Conservation (phyloP, 2,888 invertebrate genomes). For the Meiosimyza decipiens region DNA sequence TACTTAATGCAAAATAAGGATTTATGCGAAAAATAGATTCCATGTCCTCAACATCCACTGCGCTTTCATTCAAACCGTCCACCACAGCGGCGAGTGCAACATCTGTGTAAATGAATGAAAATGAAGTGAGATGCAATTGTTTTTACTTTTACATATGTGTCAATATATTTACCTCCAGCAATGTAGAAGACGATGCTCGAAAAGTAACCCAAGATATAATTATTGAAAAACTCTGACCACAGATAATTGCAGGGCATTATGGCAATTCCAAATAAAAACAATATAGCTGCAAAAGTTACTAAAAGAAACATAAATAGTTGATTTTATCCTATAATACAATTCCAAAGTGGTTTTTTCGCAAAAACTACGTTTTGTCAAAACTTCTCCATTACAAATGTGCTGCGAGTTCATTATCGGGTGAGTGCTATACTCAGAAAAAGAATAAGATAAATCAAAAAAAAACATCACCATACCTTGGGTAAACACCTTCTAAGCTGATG, state of each 20-base stretch:
- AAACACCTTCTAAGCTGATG: too few species aligned
- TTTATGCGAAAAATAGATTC: constrained; percentile 26
- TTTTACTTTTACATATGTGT: too few species aligned
- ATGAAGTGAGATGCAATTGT: too few species aligned
- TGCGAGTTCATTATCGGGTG: too few species aligned
- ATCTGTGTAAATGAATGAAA: constrained; percentile 5
- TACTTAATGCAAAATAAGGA: constrained; percentile 42
- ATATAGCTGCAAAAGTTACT: constrained; percentile 35
- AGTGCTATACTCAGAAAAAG: too few species aligned
- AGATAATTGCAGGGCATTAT: constrained; percentile 41
- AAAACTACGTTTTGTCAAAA: too few species aligned
- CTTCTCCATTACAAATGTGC: too few species aligned
- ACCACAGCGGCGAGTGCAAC: constrained; percentile 4
- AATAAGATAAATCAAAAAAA: too few species aligned
- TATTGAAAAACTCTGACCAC: constrained; percentile 69
- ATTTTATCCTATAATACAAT: background rate
- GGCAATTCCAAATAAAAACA: constrained; percentile 37
- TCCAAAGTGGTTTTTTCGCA: too few species aligned
- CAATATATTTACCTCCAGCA: constrained; percentile 35
- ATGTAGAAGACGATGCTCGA: constrained; percentile 27
- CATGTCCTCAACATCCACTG: background rate
- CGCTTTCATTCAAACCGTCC: background rate
- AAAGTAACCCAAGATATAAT: constrained; percentile 67
- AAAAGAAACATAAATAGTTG: constrained; percentile 32
- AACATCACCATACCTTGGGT: too few species aligned